Evolutionary conservation across 2,113 vertebrate species (phyloP), one percentile per base, ranked within the genome.

Genomic region (Lophius piscatorius): DNA sequence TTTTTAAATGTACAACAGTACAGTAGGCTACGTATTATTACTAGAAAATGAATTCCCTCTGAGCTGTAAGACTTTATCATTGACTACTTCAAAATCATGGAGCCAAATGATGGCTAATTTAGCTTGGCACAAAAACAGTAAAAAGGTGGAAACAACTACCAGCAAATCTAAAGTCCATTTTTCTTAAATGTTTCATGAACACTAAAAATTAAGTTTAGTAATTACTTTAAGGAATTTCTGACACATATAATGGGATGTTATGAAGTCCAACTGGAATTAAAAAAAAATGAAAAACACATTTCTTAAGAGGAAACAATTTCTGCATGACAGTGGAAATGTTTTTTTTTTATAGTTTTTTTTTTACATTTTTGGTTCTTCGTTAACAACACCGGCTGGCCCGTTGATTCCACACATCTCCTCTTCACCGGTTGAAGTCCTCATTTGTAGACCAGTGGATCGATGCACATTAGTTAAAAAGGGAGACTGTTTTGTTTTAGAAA

Each of bases 361-460:
- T 8, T 76, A 87, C 81, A 44, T 68, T 70, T 71, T 41, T 13
- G 33, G 31, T 17, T 70, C 70, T 36, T 42, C 28, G 0, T 4
- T 36, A 0, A 7, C 49, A 42, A 68, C 62, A 23, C 31, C 49
- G 6, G 20, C 14, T 0, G 50, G 38, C 5, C 3, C 63, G 39
- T 57, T 67, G 44, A 38, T 9, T 34, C 58, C 34, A 9, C 10
- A 18, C 0, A 9, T 70, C 60, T 57, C 51, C 48, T 56, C 58
- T 10, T 46, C n/a, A 4, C 44, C 60, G 3, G 38, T 40, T 0
- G 33, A 45, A 1, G 64, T 42, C 55, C 57, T 77, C 4, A 2
- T 38, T 14, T 80, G 76, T 2, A 77, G 50, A 35, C 61, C 66
- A 11, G 61, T 22, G 14, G 83, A 77, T 26, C 69, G 51, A 44